These are phyloP conservation scores for Cactoblastis cactorum DNA, from an alignment of 2,888 invertebrate genomes.

Conservation along the genomic window DNA sequence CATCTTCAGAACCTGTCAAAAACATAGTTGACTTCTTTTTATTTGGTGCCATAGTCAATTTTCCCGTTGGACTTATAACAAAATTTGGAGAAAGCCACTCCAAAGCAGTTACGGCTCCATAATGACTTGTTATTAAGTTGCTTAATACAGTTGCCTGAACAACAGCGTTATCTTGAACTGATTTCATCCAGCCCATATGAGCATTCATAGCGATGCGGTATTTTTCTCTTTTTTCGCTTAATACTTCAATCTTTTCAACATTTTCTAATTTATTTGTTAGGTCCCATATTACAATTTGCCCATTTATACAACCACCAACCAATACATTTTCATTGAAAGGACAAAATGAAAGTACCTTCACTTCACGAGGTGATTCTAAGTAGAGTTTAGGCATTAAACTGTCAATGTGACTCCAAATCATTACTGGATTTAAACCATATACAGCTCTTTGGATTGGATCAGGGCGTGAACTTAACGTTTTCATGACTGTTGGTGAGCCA, in stretches of 20 bases:
- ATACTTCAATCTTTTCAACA: conserved; percentile 80
- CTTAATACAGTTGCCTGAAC: conserved; percentile 82
- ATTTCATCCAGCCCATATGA: conserved; percentile 85
- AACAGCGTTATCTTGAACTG: conserved; percentile 75
- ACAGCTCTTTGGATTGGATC: conserved; percentile 78
- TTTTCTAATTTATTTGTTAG: conserved; percentile 81
- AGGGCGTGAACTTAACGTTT: conserved; percentile 49
- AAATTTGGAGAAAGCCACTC: conserved; percentile 84
- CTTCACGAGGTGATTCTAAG: conserved; percentile 83
- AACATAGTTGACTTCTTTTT: conserved; percentile 78
- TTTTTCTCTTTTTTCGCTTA: conserved; percentile 81
- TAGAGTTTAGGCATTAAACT: conserved; percentile 84
- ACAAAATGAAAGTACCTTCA: conserved; percentile 83
- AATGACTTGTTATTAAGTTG: conserved; percentile 81
- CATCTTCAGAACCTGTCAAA: conserved; percentile 83
- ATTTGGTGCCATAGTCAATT: conserved; percentile 46
- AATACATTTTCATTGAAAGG: conserved; percentile 84
- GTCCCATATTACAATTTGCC: conserved; percentile 86
- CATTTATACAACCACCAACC: conserved; percentile 85
- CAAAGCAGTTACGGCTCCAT: conserved; percentile 81
- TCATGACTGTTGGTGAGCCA: conserved; percentile 70
- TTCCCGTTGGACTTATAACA: conserved; percentile 80
- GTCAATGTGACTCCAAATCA: conserved; percentile 88
- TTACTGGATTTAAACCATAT: conserved; percentile 82
- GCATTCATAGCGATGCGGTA: conserved; percentile 81